phyloP scores from a whole-genome alignment of 2,888 invertebrate genomes.

The Resseliella maxima region DNA sequence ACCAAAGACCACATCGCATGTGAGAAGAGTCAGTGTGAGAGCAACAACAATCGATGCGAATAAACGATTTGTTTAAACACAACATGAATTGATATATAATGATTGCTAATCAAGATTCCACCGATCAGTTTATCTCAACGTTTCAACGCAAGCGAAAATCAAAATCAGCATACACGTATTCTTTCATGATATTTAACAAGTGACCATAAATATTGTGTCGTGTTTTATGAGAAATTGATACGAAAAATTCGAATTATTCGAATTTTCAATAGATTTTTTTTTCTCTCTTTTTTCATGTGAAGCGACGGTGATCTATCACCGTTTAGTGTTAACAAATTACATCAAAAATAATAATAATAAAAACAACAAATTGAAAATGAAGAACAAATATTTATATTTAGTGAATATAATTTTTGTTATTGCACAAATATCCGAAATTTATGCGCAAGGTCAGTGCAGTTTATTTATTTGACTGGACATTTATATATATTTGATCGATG shows the following conservation, averaged over 20 bases:
- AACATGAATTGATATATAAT: conserved; percentile 34
- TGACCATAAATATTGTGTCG: neutral
- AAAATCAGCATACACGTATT: neutral
- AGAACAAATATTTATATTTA: neutral
- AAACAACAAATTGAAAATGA: too few species aligned
- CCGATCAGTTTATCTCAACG: conserved; percentile 54
- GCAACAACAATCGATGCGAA: conserved; percentile 20
- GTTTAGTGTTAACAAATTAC: neutral
- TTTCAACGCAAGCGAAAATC: neutral
- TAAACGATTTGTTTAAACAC: neutral
- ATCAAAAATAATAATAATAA: too few species aligned
- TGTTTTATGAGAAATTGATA: neutral
- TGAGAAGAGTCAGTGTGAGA: neutral
- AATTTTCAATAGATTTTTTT: too few species aligned
- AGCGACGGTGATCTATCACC: neutral
- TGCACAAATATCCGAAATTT: neutral
- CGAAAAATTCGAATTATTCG: neutral
- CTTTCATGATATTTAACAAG: neutral
- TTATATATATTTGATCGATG: neutral
- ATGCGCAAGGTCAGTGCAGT: neutral
- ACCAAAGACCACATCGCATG: neutral
- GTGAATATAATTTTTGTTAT: neutral
- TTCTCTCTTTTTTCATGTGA: neutral
- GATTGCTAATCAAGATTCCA: conserved; percentile 54
- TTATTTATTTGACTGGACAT: neutral